phyloP scores from a whole-genome alignment of 2,113 vertebrate genomes.

The Oreochromis aureus region DNA sequence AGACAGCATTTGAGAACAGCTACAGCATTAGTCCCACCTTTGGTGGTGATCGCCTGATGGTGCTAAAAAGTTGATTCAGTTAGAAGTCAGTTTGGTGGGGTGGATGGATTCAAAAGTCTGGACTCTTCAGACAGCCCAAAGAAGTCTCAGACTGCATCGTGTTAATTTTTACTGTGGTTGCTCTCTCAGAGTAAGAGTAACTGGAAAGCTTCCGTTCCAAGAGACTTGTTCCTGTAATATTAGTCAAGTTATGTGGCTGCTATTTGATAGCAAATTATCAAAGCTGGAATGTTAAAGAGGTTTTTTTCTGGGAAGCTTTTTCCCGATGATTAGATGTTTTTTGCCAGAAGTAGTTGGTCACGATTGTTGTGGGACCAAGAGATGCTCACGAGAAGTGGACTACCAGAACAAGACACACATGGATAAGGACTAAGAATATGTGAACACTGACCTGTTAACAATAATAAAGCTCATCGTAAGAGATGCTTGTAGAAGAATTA shows the following conservation, averaged over 20 bases:
- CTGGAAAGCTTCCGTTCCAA: neutral
- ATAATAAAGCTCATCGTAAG: neutral
- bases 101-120: neutral
- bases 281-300: rapidly evolving
- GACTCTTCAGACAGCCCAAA: neutral
- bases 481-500: neutral
- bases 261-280: neutral
- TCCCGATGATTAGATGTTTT: neutral
- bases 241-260: neutral
- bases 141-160: rapidly evolving
- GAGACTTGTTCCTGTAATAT: neutral
- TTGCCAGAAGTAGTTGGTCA: neutral
- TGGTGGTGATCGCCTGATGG: neutral
- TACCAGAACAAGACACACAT: neutral
- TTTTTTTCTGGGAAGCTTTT: neutral
- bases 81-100: neutral
- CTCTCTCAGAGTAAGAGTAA: neutral
- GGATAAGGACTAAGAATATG: neutral
- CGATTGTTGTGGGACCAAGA: neutral
- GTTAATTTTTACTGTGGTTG: neutral
- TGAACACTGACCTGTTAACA: neutral
- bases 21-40: neutral
- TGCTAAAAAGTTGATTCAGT: neutral
- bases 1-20: neutral
- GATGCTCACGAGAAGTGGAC: neutral